These are phyloP conservation scores for Nothobranchius furzeri DNA, from an alignment of 2,113 vertebrate genomes.

Conservation along the genomic window DNA sequence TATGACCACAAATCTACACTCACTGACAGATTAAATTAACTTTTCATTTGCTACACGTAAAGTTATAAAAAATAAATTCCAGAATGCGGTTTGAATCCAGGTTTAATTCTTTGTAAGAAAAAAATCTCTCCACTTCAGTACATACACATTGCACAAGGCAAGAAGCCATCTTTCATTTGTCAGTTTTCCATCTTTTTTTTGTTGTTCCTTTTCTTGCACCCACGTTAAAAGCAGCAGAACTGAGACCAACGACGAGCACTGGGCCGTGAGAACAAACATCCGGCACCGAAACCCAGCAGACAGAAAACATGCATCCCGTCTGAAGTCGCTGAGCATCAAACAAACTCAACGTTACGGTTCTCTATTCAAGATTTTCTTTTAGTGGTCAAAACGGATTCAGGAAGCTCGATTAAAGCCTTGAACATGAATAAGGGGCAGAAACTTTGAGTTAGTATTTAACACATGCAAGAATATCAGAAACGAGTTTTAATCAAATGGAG, in stretches of 20 bases:
- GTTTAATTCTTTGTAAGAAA: conserved; percentile 70
- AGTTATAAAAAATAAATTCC: neutral
- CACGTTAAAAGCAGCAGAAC: conserved; percentile 60
- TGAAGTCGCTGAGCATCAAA: neutral
- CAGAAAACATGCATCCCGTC: conserved; percentile 18
- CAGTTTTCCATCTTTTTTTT: conserved; percentile 27
- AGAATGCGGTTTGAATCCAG: conserved; percentile 29
- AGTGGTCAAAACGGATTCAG: too few relatives aligned
- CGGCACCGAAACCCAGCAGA: conserved; percentile 35
- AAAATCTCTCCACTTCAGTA: conserved; percentile 63
- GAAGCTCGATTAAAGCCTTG: too few relatives aligned
- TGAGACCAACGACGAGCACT: conserved; percentile 44
- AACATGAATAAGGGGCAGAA: too few relatives aligned
- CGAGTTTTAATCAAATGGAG: neutral
- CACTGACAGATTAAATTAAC: too few relatives aligned
- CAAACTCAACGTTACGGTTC: neutral
- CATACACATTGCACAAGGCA: conserved; percentile 69
- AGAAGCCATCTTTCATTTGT: conserved; percentile 14
- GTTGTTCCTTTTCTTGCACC: conserved; percentile 23
- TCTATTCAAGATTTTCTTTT: too few relatives aligned
- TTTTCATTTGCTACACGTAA: too few relatives aligned
- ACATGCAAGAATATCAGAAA: neutral
- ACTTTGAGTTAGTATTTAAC: neutral
- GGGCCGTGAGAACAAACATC: conserved; percentile 39
- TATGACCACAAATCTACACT: too few relatives aligned